Evolutionary conservation across 1,140 invertebrate genomes (phyloP).

Genomic region (Diachasma alloeum): DNA sequence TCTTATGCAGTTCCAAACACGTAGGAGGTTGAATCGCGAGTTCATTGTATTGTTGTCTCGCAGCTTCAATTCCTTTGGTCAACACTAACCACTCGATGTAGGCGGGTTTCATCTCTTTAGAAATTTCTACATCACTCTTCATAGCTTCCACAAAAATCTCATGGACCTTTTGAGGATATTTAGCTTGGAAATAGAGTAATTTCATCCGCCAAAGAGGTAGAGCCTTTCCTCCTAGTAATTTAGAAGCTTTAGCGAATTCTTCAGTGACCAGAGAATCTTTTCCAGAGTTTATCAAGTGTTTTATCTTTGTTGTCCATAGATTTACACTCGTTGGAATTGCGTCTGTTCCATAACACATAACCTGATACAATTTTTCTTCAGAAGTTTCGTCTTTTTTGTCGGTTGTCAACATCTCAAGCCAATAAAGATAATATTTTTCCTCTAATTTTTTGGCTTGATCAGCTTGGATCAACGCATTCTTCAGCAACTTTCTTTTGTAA

Average conservation of each 20-base stretch:
- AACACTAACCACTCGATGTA: conserved; percentile 65
- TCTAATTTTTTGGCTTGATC: conserved; percentile 59
- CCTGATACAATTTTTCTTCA: conserved; percentile 52
- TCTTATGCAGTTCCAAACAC: conserved; percentile 63
- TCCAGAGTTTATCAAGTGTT: conserved; percentile 51
- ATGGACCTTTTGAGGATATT: conserved; percentile 57
- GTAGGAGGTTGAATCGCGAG: conserved; percentile 57
- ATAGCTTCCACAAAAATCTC: conserved; percentile 61
- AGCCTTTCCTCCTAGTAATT: conserved; percentile 54
- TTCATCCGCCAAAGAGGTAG: conserved; percentile 63
- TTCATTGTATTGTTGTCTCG: conserved; percentile 59
- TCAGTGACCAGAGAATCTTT: conserved; percentile 48
- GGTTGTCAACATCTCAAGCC: conserved; percentile 56
- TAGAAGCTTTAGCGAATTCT: conserved; percentile 53
- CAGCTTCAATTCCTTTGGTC: conserved; percentile 59
- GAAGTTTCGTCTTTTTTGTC: conserved; percentile 45
- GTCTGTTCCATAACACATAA: conserved; percentile 61
- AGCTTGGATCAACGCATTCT: conserved; percentile 59
- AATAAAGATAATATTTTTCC: conserved; percentile 66
- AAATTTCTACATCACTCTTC: conserved; percentile 48
- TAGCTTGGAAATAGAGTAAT: conserved; percentile 59
- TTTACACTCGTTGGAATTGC: conserved; percentile 57
- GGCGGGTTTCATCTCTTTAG: conserved; percentile 58
- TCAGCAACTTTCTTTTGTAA: conserved; percentile 64
- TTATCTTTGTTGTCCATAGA: conserved; percentile 63